Evolutionary conservation across 2,797 vertebrate genomes (phyloP).

Genomic region (Macropodus opercularis): DNA sequence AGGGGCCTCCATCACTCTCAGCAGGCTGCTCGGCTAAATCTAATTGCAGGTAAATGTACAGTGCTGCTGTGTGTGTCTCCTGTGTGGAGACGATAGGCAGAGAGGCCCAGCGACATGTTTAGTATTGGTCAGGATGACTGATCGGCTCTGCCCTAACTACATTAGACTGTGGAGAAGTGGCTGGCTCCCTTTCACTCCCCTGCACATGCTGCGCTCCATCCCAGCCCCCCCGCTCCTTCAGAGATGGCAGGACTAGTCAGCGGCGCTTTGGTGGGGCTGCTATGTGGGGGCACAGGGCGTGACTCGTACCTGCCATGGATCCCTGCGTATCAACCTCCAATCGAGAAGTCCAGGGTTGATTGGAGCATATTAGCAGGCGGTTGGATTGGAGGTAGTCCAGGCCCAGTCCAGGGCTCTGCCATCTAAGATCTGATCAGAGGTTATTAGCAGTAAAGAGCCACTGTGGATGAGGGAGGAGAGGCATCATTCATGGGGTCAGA

Average conservation of each 20-base stretch:
- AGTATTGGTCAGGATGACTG: slow-evolving; percentile 83
- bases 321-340: slow-evolving; percentile 48
- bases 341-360: slow-evolving; percentile 56
- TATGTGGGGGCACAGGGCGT: slow-evolving; percentile 25
- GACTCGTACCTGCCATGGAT: slow-evolving; percentile 46
- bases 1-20: slow-evolving; percentile 76
- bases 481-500: slow-evolving; percentile 87
- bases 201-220: slow-evolving; percentile 25
- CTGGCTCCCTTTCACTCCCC: slow-evolving; percentile 54
- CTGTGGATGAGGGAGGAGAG: slow-evolving; percentile 78
- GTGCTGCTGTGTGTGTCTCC: slow-evolving; percentile 71
- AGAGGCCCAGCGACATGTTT: slow-evolving; percentile 79
- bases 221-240: slow-evolving; percentile 21
- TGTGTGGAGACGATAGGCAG: slow-evolving; percentile 74
- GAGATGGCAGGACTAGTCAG: slow-evolving; percentile 39
- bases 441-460: slow-evolving; percentile 87
- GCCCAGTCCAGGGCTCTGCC: slow-evolving; percentile 68
- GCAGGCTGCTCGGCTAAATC: slow-evolving; percentile 76
- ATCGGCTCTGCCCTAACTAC: slow-evolving; percentile 74
- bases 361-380: slow-evolving; percentile 59
- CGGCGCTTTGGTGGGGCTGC: slow-evolving; percentile 16
- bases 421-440: slow-evolving; percentile 82
- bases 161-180: slow-evolving; percentile 78
- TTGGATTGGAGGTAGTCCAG: slow-evolving; percentile 67
- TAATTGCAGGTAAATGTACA: slow-evolving; percentile 83